Conservation (phyloP, 2,113 vertebrate species). For the Sterrhoptilus dennistouni region DNA sequence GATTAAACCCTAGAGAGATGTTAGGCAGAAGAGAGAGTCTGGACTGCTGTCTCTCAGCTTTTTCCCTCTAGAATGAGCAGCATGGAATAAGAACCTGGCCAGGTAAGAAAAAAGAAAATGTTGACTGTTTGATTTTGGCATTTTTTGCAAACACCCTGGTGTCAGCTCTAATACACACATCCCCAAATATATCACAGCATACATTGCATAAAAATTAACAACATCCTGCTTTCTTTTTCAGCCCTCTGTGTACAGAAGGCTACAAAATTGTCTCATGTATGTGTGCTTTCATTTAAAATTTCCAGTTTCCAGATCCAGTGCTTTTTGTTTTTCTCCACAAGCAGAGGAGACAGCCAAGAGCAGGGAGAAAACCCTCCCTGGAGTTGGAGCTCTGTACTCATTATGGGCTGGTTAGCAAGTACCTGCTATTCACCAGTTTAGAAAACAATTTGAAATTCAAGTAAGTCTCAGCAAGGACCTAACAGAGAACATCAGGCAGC, state of each 20-base stretch:
- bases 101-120: neutral
- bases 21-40: neutral
- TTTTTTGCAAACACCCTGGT: neutral
- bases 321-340: neutral
- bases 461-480: neutral
- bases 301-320: neutral
- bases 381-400: neutral
- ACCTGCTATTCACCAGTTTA: neutral
- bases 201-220: neutral
- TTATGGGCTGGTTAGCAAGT: neutral
- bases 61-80: neutral
- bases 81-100: neutral
- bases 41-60: neutral
- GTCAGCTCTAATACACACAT: neutral
- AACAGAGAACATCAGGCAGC: neutral
- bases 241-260: neutral
- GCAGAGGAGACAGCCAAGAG: neutral
- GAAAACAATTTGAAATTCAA: slow-evolving; percentile 40
- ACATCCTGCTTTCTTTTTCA: neutral
- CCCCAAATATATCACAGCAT: neutral
- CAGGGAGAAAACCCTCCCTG: neutral
- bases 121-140: neutral
- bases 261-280: neutral
- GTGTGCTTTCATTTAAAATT: neutral
- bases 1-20: neutral